phyloP scores from a whole-genome alignment of 1,140 invertebrate genomes.

The Dysdera silvatica region DNA sequence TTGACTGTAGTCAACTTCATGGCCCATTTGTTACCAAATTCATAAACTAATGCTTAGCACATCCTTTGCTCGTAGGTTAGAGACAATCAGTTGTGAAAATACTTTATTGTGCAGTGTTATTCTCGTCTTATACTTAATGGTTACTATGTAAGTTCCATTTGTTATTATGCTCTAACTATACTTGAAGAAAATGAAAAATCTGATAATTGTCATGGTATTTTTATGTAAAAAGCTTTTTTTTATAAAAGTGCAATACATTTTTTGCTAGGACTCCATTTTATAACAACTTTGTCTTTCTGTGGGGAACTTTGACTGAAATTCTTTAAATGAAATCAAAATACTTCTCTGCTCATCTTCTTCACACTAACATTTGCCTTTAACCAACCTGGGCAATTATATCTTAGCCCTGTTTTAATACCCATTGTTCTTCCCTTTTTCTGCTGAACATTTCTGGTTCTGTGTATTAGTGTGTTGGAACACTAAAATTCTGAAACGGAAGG shows the following conservation, averaged over 20 bases:
- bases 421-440: too few relatives aligned
- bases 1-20: too few relatives aligned
- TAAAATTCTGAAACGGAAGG: too few relatives aligned
- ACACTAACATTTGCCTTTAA: too few relatives aligned
- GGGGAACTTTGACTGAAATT: neutral
- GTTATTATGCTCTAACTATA: slow-evolving; percentile 2
- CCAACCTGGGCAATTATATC: too few relatives aligned
- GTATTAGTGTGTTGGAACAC: too few relatives aligned
- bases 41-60: too few relatives aligned
- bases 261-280: slow-evolving; percentile 5
- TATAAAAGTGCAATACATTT: neutral
- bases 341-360: neutral
- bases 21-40: too few relatives aligned
- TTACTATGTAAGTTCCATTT: slow-evolving; percentile 10
- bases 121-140: slow-evolving; percentile 6
- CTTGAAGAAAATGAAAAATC: slow-evolving; percentile 1
- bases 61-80: slow-evolving; percentile 20
- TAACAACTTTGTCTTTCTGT: slow-evolving; percentile 3
- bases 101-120: slow-evolving; percentile 8
- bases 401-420: too few relatives aligned
- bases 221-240: slow-evolving; percentile 10
- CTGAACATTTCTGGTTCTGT: too few relatives aligned
- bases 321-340: neutral
- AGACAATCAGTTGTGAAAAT: slow-evolving; percentile 10
- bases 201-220: slow-evolving; percentile 3